Evolutionary conservation across 2,797 vertebrate species (phyloP).

Genomic region (Sebastes hubbsi): DNA sequence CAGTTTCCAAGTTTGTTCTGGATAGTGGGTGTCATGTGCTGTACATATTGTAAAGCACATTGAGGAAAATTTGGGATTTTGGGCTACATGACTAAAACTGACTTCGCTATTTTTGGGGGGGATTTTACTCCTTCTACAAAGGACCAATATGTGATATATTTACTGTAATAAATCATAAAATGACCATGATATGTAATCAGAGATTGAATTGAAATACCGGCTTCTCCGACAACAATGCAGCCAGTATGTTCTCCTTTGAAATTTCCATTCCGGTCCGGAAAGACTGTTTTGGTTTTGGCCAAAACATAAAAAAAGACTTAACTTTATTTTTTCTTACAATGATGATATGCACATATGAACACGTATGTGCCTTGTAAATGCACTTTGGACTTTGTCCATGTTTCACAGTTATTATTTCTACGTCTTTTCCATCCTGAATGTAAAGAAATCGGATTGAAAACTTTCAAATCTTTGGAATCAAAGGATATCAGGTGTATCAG

Average conservation of each 20-base stretch:
- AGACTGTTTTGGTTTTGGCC: no score
- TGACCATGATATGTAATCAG: no score
- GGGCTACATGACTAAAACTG: neutral
- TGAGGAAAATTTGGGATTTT: neutral
- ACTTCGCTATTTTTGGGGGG: neutral
- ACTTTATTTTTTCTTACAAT: neutral
- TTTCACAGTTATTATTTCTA: neutral
- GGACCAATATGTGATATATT: no score
- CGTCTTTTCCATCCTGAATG: neutral
- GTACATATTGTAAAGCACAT: accelerated
- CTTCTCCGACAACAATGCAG: no score
- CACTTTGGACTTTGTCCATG: neutral
- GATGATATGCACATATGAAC: neutral
- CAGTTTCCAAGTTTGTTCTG: neutral
- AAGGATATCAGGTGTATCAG: neutral
- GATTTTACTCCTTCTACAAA: no score
- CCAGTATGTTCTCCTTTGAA: no score
- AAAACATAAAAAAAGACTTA: neutral
- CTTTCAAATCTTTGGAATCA: neutral
- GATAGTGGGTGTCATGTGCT: no score
- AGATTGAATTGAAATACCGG: no score
- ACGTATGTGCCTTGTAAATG: neutral
- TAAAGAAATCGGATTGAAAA: neutral
- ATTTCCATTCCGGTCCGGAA: no score
- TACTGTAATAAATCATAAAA: no score